Base-by-base conservation (phyloP, 2,888 invertebrate species). In the Bombyx huttoni region DNA sequence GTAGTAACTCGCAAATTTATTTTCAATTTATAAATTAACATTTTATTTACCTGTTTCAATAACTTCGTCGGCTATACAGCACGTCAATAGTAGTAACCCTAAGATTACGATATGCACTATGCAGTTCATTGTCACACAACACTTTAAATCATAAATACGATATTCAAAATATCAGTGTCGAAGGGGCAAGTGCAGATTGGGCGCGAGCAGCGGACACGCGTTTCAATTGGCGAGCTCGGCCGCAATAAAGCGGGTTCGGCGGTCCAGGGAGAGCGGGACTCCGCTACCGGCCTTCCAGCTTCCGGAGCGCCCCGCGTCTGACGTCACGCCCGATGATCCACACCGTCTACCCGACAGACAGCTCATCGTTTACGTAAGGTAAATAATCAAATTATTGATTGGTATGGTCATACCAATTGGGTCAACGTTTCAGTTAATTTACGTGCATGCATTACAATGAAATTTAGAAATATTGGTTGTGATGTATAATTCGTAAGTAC, bases 361-460 rank as follows among this genome's bases (percentile, higher is more conserved):
- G 47, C 24, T 40, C 73, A 75, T 68, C 75, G 70, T 78, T 81
- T 83, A 85, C 84, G 84, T 85, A 78, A 24, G 24, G 24, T 24
- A 24, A 24, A 24, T 40, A 40, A 40, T 12, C 8, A 40, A 40
- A 40, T 40, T 40, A 40, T 40, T 87, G 87, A 88, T 87, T 87
- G 83, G 78, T 67, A 79, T 85, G 86, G 87, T 81, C 84, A 69
- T 68, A 83, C 79, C 78, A 88, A 87, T 85, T 87, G 79, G 87
- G 85, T 83, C 81, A 68, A 64, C 69, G 62, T 69, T 74, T 70
- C 76, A 79, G 81, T 85, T 81, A 75, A 73, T 73, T 74, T 63
- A 63, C 67, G 64, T 65, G 60, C 60, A 72, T 70, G 69, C 63
- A 24, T 24, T 24, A 24, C 24, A 24, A 3, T 24, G 24, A 2